phyloP scores from a whole-genome alignment of 2,888 invertebrate species.

The Acronicta leporina region DNA sequence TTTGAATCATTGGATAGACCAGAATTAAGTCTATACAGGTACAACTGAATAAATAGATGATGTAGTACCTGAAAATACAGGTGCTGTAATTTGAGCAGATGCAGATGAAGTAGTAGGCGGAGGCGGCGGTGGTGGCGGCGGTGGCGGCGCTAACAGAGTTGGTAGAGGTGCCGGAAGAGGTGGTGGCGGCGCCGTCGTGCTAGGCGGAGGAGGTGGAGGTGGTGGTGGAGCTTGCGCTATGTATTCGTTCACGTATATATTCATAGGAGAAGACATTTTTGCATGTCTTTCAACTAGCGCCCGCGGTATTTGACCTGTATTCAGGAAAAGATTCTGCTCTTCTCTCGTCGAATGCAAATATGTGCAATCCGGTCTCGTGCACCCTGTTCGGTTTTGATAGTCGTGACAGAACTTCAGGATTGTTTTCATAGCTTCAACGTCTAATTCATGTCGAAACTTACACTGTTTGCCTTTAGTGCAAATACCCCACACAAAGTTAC shows the following conservation, averaged over 20 bases:
- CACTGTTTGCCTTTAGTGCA: slow-evolving; percentile 75
- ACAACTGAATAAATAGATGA: too few species aligned
- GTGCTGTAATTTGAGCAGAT: slow-evolving; percentile 48
- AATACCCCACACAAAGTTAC: slow-evolving; percentile 79
- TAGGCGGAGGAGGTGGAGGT: slow-evolving; percentile 58
- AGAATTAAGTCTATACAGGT: too few species aligned
- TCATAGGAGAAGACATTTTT: slow-evolving; percentile 57
- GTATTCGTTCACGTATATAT: slow-evolving; percentile 41
- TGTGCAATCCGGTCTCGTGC: slow-evolving; percentile 72
- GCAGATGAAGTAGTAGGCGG: slow-evolving; percentile 55
- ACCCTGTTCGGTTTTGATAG: slow-evolving; percentile 77
- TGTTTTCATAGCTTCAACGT: slow-evolving; percentile 74
- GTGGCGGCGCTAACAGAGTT: slow-evolving; percentile 42
- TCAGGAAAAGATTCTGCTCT: slow-evolving; percentile 73
- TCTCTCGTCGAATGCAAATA: slow-evolving; percentile 77
- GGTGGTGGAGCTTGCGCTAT: slow-evolving; percentile 34
- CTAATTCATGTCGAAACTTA: slow-evolving; percentile 73
- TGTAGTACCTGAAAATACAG: slow-evolving; percentile 61
- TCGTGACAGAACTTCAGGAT: slow-evolving; percentile 81
- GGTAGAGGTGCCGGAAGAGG: slow-evolving; percentile 45
- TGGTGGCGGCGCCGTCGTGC: slow-evolving; percentile 43
- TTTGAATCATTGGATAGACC: too few species aligned
- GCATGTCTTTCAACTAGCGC: slow-evolving; percentile 73
- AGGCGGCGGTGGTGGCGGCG: slow-evolving; percentile 59
- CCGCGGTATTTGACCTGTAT: slow-evolving; percentile 71